Evolutionary conservation across 2,113 vertebrate genomes (phyloP), one percentile per base, ranked within the genome.

Genomic region (Varanus komodoensis): DNA sequence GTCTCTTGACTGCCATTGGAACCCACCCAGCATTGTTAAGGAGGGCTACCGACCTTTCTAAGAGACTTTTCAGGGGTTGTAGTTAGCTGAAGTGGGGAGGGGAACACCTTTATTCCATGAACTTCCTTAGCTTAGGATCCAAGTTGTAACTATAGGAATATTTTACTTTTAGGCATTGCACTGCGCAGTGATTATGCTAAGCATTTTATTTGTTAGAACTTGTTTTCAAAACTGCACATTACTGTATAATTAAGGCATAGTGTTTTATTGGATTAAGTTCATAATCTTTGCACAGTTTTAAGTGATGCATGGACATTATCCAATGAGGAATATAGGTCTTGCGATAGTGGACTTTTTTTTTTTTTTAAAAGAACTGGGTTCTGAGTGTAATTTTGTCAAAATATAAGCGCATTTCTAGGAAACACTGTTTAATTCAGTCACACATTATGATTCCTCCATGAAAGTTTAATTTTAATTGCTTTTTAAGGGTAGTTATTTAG

Each of bases 201-300:
- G 8, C 75, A 61, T 29, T 73, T 80, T 23, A 78, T 79, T 71
- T 86, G 64, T 85, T 80, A 44, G n/a, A 86, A 86, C 75, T 86
- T 90, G 74, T 90, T 86, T 85, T 84, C 61, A 84, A 84, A 84
- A 68, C 64, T 50, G 44, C 74, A 34, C 23, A 61, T 74, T 19
- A 27, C 61, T 29, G 14, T 69, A 34, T 68, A 52, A 87, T 87
- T 87, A 80, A 80, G 61, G 15, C 32, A 32, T 44, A 64, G 27
- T 32, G 29, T 64, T 80, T 57, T 50, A 80, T 85, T 21, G 38
- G 50, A 34, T 25, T 79, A 52, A 86, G 48, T 85, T 89, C 34
- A 17, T 69, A 68, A 44, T 85, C 48, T 79, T 25, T 57, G 29
- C 64, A 73, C 2, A 71, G 23, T 57, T 88, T 88, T 88, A 82